phyloP scores from a whole-genome alignment of 2,797 vertebrate genomes.

The Allobates femoralis region DNA sequence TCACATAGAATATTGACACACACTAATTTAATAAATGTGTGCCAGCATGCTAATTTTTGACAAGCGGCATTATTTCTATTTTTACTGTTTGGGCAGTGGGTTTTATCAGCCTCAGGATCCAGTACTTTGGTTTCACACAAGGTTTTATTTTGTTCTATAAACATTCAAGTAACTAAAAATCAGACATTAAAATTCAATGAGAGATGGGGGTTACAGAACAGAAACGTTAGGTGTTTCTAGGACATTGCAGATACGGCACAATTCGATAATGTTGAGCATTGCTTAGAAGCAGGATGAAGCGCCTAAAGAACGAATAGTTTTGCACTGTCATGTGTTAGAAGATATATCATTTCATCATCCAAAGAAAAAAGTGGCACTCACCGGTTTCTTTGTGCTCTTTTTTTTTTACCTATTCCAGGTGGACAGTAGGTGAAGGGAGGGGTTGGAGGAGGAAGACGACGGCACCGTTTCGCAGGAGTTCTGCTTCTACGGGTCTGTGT shows the following conservation, averaged over 20 bases:
- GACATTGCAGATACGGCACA: neutral
- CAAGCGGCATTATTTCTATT: neutral
- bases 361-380: too few relatives aligned
- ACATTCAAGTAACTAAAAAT: conserved; percentile 30
- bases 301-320: neutral
- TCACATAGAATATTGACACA: conserved; percentile 45
- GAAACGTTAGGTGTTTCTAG: neutral
- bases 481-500: too few relatives aligned
- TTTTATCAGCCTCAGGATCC: neutral
- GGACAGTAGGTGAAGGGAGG: too few relatives aligned
- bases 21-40: conserved; percentile 47
- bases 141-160: conserved; percentile 58
- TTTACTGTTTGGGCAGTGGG: conserved; percentile 46
- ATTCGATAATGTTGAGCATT: conserved; percentile 5
- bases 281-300: neutral
- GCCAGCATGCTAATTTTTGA: conserved; percentile 40
- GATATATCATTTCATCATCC: too few relatives aligned
- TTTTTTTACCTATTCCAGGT: too few relatives aligned
- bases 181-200: conserved; percentile 12
- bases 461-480: too few relatives aligned
- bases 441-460: too few relatives aligned
- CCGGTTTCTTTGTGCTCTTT: too few relatives aligned
- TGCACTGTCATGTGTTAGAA: too few relatives aligned
- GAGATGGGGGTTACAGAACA: neutral
- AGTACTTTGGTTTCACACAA: conserved; percentile 44